These are phyloP conservation scores for Trichonephila clavata DNA, from an alignment of 1,140 invertebrate species.

Conservation along the genomic window DNA sequence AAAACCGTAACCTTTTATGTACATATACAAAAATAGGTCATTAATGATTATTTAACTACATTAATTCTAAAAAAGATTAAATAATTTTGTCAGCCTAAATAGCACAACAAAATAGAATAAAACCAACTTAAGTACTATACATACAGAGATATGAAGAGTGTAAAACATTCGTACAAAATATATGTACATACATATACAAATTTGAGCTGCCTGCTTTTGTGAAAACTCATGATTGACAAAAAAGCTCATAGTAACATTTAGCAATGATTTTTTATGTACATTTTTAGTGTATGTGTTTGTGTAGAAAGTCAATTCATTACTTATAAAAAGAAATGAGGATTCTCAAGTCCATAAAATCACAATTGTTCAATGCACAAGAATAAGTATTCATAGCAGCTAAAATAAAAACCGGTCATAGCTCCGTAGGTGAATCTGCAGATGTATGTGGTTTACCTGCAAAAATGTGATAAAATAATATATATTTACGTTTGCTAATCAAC, in stretches of 20 bases:
- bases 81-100: not conserved
- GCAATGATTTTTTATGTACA: not conserved
- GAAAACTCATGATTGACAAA: not conserved
- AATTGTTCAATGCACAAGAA: not conserved
- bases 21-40: not conserved
- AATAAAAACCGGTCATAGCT: constrained; percentile 12
- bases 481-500: no score
- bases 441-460: constrained; percentile 18
- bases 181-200: not conserved
- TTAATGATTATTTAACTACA: not conserved
- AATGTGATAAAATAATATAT: not conserved
- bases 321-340: not conserved
- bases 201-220: constrained; percentile 30
- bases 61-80: not conserved
- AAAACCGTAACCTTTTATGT: constrained; percentile 11
- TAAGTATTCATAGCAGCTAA: not conserved
- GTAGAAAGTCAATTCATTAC: not conserved
- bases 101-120: not conserved
- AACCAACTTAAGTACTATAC: constrained; percentile 20
- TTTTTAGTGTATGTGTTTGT: not conserved
- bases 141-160: constrained; percentile 13
- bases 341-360: not conserved
- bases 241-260: constrained; percentile 19
- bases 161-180: constrained; percentile 19
- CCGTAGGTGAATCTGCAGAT: not conserved